These are phyloP conservation scores for Patagioenas fasciata DNA, from an alignment of 2,113 vertebrate genomes.

Conservation along the genomic window DNA sequence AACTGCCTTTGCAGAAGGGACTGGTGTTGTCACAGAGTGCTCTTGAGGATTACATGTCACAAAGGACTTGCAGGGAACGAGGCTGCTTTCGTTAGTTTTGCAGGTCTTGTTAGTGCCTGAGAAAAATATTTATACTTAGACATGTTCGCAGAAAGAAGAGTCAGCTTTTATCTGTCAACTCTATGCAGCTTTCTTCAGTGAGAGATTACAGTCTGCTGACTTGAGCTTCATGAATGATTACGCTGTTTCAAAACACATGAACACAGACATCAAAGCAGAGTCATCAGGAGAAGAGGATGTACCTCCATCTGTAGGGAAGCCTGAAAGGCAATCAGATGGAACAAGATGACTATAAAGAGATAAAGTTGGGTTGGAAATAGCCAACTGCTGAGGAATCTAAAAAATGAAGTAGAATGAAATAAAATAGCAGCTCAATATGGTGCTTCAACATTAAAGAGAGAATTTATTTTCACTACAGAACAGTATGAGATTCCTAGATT, in stretches of 20 bases:
- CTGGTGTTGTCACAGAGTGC: neutral
- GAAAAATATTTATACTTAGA: neutral
- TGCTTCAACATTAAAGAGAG: neutral
- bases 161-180: neutral
- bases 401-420: neutral
- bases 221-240: constrained; percentile 5
- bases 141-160: neutral
- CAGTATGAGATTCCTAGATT: neutral
- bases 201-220: constrained; percentile 5
- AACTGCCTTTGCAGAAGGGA: neutral
- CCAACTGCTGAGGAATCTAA: neutral
- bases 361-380: neutral
- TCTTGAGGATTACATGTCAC: neutral
- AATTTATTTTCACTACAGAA: neutral
- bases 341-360: constrained; percentile 7
- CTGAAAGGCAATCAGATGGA: constrained; percentile 7
- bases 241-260: neutral
- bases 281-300: neutral
- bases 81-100: neutral
- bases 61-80: neutral
- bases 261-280: neutral
- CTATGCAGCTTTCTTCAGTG: neutral
- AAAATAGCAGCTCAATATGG: neutral
- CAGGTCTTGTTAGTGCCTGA: neutral
- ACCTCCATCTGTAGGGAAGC: neutral